These are phyloP conservation scores for Mus caroli DNA, from an alignment of 2,797 vertebrate genomes.

Conservation along the genomic window DNA sequence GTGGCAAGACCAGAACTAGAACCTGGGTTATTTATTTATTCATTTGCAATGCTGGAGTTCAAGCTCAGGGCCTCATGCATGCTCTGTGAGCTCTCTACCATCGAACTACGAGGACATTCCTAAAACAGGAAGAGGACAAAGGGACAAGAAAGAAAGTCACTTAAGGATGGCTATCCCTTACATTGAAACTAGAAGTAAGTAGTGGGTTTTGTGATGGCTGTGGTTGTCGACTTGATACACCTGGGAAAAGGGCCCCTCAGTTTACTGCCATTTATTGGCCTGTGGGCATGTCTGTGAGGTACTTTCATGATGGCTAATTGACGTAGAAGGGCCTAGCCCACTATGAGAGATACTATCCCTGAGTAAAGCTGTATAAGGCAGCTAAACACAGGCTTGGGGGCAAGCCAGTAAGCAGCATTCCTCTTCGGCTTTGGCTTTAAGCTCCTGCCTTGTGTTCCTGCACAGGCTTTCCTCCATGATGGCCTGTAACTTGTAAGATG, in stretches of 20 bases:
- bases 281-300: background rate
- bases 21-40: background rate
- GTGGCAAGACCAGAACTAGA: constrained; percentile 36
- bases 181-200: background rate
- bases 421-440: background rate
- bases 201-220: background rate
- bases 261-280: background rate
- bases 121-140: constrained; percentile 4
- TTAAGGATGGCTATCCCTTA: background rate
- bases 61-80: background rate
- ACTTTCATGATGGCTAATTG: background rate
- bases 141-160: background rate
- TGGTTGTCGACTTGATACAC: background rate
- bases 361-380: background rate
- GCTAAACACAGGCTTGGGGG: background rate
- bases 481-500: background rate
- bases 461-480: background rate
- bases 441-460: background rate
- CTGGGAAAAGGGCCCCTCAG: background rate
- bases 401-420: no score
- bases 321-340: background rate
- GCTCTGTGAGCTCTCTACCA: background rate
- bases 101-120: background rate
- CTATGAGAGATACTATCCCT: background rate
- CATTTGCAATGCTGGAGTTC: background rate